Base-by-base conservation (phyloP, 1,140 invertebrate species). In the Heliconius melpomene region DNA sequence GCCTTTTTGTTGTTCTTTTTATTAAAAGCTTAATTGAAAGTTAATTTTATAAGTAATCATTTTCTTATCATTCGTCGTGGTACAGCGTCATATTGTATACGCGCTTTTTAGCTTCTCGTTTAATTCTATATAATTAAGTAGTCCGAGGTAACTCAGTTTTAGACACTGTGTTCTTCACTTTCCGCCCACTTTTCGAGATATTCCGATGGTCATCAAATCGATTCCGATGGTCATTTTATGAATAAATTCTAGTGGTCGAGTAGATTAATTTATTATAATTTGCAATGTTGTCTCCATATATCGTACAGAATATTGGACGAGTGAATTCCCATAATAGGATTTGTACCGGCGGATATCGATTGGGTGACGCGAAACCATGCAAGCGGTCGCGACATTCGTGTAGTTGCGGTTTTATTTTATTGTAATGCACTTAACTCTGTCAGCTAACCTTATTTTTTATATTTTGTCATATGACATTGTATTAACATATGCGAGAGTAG, bases 291-390 rank as follows among this genome's bases (percentile, higher is more conserved):
- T 18, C 0, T 52, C 16, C 18, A 52, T 16, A 50, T n/a, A 57
- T n/a, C 0, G 23, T n/a, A 57, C 54, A 23, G 7, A 57, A 57
- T 23, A 71, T 71, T 71, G 40, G 66, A 50, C 60, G 16, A 29
- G 76, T 74, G 8, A 36, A 1, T 26, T 23, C n/a, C 23, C 18
- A 3, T 77, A 77, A 72, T 77, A 54, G 76, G 76, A 77, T 77
- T 77, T 54, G 70, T 77, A 71, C 32, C 75, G 54, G 76, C 75
- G 60, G 16, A 40, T 72, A 77, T 77, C 66, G 75, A 77, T 72
- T 77, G 40, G 7, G n/a, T 29, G 40, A 3, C 13, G n/a, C 54
- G 76, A 77, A 77, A 77, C 76, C 76, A 77, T 77, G 23, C 40
- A 72, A 77, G 70, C 40, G 66, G 76, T 72, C 76, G 40, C 76